These are phyloP conservation scores for Anabas testudineus DNA, from an alignment of 2,797 vertebrate species.

Conservation along the genomic window DNA sequence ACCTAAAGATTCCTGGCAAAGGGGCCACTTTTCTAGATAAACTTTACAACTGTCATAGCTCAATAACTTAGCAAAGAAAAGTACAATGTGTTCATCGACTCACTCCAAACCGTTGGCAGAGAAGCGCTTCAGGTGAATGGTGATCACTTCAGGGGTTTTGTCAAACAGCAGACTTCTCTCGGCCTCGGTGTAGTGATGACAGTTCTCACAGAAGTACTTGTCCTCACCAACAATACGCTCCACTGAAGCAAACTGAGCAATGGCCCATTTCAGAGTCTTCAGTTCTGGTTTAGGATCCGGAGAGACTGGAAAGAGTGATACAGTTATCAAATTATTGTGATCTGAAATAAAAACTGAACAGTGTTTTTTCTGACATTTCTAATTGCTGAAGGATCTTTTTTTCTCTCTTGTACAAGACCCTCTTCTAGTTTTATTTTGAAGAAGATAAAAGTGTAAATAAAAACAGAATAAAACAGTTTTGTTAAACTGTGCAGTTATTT, in stretches of 20 bases:
- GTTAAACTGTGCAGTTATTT: too few relatives aligned
- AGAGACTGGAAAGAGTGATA: conserved; percentile 86
- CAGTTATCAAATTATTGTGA: too few relatives aligned
- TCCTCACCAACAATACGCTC: conserved; percentile 98
- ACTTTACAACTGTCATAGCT: background rate
- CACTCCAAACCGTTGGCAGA: conserved; percentile 94
- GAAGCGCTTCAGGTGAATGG: conserved; percentile 99
- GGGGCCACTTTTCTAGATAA: too few relatives aligned
- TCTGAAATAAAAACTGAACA: too few relatives aligned
- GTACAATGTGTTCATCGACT: conserved; percentile 34
- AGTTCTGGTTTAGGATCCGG: conserved; percentile 94
- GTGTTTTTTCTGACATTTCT: too few relatives aligned
- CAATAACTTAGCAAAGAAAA: background rate
- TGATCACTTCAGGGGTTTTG: conserved; percentile 97
- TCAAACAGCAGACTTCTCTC: conserved; percentile 97
- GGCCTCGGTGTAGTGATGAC: conserved; percentile 96
- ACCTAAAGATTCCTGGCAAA: too few relatives aligned
- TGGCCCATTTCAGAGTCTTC: conserved; percentile 96
- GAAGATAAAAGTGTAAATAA: too few relatives aligned
- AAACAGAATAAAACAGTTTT: too few relatives aligned
- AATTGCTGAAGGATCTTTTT: too few relatives aligned
- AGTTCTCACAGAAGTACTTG: conserved; percentile 99
- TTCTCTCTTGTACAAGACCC: too few relatives aligned
- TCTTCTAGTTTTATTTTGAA: too few relatives aligned
- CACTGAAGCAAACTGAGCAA: conserved; percentile 97